Evolutionary conservation across 1,140 invertebrate species (phyloP).

Genomic region (Megalopta genalis): DNA sequence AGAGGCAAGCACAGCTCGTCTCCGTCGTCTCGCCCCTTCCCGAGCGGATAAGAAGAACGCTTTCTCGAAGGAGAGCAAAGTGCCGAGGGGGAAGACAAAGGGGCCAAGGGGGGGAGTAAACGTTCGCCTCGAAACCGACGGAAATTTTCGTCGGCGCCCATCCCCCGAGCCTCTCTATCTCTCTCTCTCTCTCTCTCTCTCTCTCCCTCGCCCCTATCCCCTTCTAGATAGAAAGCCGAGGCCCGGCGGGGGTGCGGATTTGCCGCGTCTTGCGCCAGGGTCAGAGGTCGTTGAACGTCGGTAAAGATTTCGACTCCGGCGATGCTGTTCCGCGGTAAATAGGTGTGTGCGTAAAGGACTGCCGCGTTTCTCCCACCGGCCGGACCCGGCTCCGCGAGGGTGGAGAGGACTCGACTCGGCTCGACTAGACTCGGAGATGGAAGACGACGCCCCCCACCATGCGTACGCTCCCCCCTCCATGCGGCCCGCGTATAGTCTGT

Average conservation of each 20-base stretch:
- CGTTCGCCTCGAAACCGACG: slow-evolving; percentile 30
- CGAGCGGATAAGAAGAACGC: neutral
- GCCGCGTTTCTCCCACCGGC: slow-evolving; percentile 11
- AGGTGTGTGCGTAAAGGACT: slow-evolving; percentile 41
- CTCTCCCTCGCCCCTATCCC: too few species aligned
- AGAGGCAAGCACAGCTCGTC: too few species aligned
- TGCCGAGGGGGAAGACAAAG: slow-evolving; percentile 15
- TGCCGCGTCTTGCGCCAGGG: slow-evolving; percentile 59
- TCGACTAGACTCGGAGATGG: too few species aligned
- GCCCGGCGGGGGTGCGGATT: slow-evolving; percentile 7
- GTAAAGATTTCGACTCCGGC: slow-evolving; percentile 74
- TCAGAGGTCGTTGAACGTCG: slow-evolving; percentile 77
- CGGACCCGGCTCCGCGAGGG: neutral
- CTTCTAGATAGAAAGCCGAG: neutral
- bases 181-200: too few species aligned
- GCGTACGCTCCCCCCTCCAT: slow-evolving; percentile 26
- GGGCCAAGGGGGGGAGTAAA: slow-evolving; percentile 26
- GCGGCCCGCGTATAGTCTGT: neutral
- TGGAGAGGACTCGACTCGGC: slow-evolving; percentile 10
- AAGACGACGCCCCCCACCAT: neutral
- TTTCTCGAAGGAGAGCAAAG: neutral
- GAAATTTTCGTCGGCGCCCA: slow-evolving; percentile 50
- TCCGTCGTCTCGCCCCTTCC: too few species aligned
- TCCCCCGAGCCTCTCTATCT: neutral
- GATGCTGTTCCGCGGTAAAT: slow-evolving; percentile 71